Percentiles rank a stretch among this genome's conserved stretches.
These are phyloP conservation scores for Brachionus rotundiformis DNA, from an alignment of 1,140 invertebrate genomes.

Conservation along the genomic window DNA sequence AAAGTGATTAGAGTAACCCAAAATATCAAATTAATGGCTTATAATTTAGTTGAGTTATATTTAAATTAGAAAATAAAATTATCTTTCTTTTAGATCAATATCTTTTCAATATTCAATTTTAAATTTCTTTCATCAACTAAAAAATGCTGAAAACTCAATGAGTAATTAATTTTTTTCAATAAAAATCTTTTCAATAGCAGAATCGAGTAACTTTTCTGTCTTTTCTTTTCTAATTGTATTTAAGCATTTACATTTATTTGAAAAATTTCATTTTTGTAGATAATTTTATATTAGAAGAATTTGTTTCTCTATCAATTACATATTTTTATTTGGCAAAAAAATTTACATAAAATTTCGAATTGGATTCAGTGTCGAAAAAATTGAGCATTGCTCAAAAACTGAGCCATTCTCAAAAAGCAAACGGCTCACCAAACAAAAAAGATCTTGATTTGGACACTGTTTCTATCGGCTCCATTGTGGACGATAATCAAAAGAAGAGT, in stretches of 20 bases:
- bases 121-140: not conserved
- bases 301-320: too few species aligned
- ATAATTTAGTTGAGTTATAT: not conserved
- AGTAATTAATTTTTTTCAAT: not conserved
- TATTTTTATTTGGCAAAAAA: not conserved
- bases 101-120: not conserved
- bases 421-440: not conserved
- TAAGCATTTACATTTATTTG: too few species aligned
- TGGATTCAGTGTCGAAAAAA: not conserved
- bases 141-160: not conserved
- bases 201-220: not conserved
- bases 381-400: not conserved
- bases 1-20: not conserved
- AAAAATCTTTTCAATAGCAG: not conserved
- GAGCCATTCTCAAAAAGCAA: not conserved
- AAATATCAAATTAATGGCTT: not conserved
- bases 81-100: slow-evolving; percentile 5
- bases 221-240: not conserved
- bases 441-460: slow-evolving; percentile 28
- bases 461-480: not conserved
- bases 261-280: too few species aligned
- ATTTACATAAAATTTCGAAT: not conserved
- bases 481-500: not conserved
- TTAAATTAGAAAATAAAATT: not conserved
- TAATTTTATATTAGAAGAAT: too few species aligned